These are phyloP conservation scores for Torymus texanus DNA, from an alignment of 2,888 invertebrate species.

Conservation along the genomic window DNA sequence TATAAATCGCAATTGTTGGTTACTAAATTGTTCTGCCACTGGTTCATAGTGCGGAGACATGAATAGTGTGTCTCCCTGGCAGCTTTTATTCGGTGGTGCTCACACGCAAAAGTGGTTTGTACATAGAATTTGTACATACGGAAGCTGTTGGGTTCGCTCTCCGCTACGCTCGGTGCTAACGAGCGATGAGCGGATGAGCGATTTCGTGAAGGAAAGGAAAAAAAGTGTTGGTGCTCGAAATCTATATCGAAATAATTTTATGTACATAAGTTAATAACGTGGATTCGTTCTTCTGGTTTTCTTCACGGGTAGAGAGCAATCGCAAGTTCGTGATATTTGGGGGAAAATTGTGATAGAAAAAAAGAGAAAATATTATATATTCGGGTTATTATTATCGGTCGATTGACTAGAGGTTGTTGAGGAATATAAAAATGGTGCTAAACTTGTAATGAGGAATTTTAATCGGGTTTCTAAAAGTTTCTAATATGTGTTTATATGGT, in stretches of 20 bases:
- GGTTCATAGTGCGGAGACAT: too few relatives aligned
- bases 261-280: conserved; percentile 25
- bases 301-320: not conserved
- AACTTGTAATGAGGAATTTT: not conserved
- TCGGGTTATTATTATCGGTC: not conserved
- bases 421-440: conserved; percentile 30
- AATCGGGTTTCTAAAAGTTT: conserved; percentile 12
- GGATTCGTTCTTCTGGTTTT: not conserved
- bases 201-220: conserved; percentile 3
- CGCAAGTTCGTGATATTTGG: conserved; percentile 37
- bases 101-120: conserved; percentile 26
- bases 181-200: conserved; percentile 16
- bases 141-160: conserved; percentile 26
- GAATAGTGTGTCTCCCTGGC: not conserved
- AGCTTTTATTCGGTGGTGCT: conserved; percentile 29
- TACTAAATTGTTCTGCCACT: not conserved
- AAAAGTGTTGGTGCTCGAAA: conserved; percentile 50
- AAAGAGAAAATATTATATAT: not conserved
- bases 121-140: conserved; percentile 24
- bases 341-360: conserved; percentile 45
- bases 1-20: not conserved
- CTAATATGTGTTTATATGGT: conserved; percentile 15
- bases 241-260: not conserved
- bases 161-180: conserved; percentile 14
- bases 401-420: conserved; percentile 6